Evolutionary conservation across 2,797 vertebrate genomes (phyloP), one percentile per base, ranked within the genome.

Genomic region (Ambastaia sidthimunki): DNA sequence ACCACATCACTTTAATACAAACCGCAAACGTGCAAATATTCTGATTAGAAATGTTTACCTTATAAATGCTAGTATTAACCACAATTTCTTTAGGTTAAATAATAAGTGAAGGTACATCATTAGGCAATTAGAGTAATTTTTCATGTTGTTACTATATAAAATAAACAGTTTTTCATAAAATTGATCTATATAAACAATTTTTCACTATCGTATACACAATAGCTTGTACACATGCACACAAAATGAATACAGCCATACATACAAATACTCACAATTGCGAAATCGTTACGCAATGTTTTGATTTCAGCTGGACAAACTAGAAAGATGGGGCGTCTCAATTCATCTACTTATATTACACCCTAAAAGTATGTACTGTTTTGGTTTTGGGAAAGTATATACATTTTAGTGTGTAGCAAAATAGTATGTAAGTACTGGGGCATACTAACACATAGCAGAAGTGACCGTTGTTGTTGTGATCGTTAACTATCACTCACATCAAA

Each of bases 101-200:
- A 84, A 78, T 82, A 84, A 86, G 74, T 86, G 74, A 74, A 80
- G 37, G 60, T 74, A 77, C 47, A 71, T 63, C 66, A 71, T 63
- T 57, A 47, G 72, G 47, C 66, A 72, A 57, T 75, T 55, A 62
- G 68, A 67, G 57, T 76, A 52, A 73, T 76, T 55, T 73, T 55
- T 48, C 47, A 74, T 67, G 59, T 62, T 69, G 59, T 31, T 44
- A 78, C 67, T 52, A 77, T 71, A 70, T 82, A 84, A 78, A 80
- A 86, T 80, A 84, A 81, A 82, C 72, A 81, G 59, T 57, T 83
- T 70, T 74, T 81, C 78, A 71, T 79, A 60, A 79, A 80, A 66
- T 74, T 28, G 25, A 57, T 75, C 15, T 67, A 78, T 78, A 55
- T 82, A 80, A 78, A 85, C 57, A 76, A 54, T 62, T 69, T 78